Base-by-base conservation (phyloP, 2,888 invertebrate genomes). In the Listrodromus nycthemerus region DNA sequence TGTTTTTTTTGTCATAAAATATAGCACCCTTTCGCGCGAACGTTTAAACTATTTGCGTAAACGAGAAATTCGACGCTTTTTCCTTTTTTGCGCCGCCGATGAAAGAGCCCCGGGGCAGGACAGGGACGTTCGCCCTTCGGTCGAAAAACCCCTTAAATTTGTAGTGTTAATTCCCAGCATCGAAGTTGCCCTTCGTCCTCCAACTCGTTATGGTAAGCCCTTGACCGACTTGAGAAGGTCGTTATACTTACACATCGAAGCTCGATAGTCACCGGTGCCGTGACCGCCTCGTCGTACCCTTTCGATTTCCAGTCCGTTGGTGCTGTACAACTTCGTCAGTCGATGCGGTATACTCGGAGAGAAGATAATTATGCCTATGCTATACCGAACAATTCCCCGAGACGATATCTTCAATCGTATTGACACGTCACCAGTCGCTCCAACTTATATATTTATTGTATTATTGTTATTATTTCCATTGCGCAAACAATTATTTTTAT, bases 151-250 rank as follows among this genome's bases (percentile, higher is more conserved):
- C 16, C 13, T 16, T 4, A 45, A 24, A 55, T 24, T 55, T 55
- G 7, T 55, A 3, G 1, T 1, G 10, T 37, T 10, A 55, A 8
- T 24, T 21, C 24, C 24, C 13, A 55, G 13, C 21, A 21, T 55
- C 16, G 41, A 21, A 24, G 55, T 24, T 55, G 13, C 8, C 8
- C 45, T 58, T 73, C 27, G 41, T 21, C 10, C 8, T 10, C 10
- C 13, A 55, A 16, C 8, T 24, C 19, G 45, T 41, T 61, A 61
- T 73, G 61, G 73, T n/a, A 41, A 73, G 61, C 61, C 73, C 73
- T 73, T 73, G 73, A 73, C 73, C 73, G 45, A 58, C 24, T 61
- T 73, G 45, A n/a, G 2, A 8, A 10, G 55, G 21, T 52, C 52
- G 8, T 21, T 52, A 21, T 55, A 24, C 55, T 16, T 16, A 45